Evolutionary conservation across 64 coral and sea anemone genomes (phyloP), one percentile per base, ranked within the genome.

Genomic region (Cladopsammia gracilis): DNA sequence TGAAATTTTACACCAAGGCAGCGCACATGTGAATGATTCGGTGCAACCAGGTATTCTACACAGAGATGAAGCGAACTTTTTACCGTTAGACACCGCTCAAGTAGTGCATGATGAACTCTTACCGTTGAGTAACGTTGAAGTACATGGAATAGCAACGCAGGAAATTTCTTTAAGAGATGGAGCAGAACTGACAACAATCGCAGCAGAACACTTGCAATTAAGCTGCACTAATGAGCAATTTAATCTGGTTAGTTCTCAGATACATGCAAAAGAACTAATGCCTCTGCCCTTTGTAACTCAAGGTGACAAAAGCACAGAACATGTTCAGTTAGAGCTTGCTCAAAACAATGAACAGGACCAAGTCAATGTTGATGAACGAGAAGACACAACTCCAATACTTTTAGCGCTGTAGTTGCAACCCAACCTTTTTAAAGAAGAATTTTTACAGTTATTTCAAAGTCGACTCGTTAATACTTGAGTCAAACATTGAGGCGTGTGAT

Each of bases 141-240:
- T 47, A 7, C 44, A 47, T 45, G 78, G 18, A 10, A 15, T n/a
- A 20, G 78, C 7, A 47, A 18, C 16, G 8, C 25, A 23, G 64
- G 42, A 68, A 4, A 49, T 84, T n/a, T 12, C 57, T 10, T 64
- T 60, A 46, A 64, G 58, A 48, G 34, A 60, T 82, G 58, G 18
- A 64, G 42, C 58, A 82, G 58, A 47, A 47, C 57, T 82, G 13
- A 82, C 58, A 64, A 82, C 78, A 42, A 82, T 82, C 20, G 25
- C 78, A 61, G 0, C 43, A 46, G 80, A 84, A 15, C 62, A 84
- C 9, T 44, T 84, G 20, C 26, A 84, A 18, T 68, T 84, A 19
- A 84, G 80, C 62, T 84, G 62, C 44, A 68, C 61, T 16, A 67
- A n/a, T 62, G 80, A 84, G 4, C 80, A 23, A 50, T 64, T 84